Conservation (phyloP, 2,113 vertebrate species). For the Saimiri boliviensis region DNA sequence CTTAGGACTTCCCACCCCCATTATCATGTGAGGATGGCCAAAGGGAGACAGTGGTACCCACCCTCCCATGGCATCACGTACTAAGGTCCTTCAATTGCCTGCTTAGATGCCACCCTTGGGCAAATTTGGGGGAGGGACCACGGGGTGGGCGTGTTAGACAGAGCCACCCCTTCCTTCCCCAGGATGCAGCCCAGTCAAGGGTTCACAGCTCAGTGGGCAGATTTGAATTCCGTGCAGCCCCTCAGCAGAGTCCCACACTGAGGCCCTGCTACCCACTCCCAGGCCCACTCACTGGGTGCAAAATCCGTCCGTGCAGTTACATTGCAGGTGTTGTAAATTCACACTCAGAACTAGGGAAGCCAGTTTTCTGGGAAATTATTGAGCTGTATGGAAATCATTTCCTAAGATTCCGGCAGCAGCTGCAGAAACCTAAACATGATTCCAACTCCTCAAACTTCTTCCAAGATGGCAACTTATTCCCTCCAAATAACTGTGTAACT, state of each 20-base stretch:
- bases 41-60: neutral
- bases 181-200: neutral
- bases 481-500: neutral
- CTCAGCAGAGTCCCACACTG: neutral
- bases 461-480: conserved; percentile 31
- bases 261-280: neutral
- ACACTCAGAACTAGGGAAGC: neutral
- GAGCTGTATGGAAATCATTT: neutral
- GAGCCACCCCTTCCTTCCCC: neutral
- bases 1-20: no score
- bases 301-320: neutral
- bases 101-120: neutral
- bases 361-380: neutral
- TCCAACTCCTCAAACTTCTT: conserved; percentile 18
- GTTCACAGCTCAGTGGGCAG: rapidly evolving
- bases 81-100: neutral
- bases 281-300: neutral
- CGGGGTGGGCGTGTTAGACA: neutral
- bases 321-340: neutral
- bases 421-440: neutral
- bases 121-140: neutral
- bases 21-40: neutral
- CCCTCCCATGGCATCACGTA: neutral
- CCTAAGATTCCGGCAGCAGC: conserved; percentile 7
- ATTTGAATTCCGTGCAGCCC: neutral